A percentile compares a stretch with the other conserved stretches of the same genome.
phyloP scores from a whole-genome alignment of 2,797 vertebrate species.

The Notoglanidium macrostoma region DNA sequence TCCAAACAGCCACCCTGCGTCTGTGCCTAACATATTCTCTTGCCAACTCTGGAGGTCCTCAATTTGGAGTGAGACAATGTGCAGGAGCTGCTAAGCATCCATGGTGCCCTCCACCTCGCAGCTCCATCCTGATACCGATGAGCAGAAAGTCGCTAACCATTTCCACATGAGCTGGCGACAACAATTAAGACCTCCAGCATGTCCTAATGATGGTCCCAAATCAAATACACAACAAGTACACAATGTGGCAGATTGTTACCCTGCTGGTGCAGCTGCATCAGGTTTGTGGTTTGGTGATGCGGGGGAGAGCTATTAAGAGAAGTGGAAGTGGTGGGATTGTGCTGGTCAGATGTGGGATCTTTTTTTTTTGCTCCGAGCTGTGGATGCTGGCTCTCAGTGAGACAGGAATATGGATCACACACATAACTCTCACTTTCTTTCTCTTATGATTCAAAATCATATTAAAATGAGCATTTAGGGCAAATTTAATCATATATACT shows the following conservation, averaged over 20 bases:
- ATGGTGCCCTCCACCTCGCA: not conserved
- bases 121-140: constrained; percentile 27
- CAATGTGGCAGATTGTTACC: constrained; percentile 38
- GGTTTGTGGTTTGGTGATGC: constrained; percentile 25
- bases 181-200: constrained; percentile 40
- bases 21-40: not conserved
- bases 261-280: constrained; percentile 18
- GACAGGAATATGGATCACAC: not conserved
- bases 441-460: not conserved
- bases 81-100: not conserved
- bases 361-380: not conserved
- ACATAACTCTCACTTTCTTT: not conserved
- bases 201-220: constrained; percentile 28
- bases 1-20: not conserved
- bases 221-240: constrained; percentile 32
- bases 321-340: not conserved
- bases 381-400: not conserved
- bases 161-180: constrained; percentile 45
- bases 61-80: constrained; percentile 1
- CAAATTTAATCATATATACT: not conserved
- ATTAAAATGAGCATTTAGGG: not conserved
- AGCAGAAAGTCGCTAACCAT: constrained; percentile 36
- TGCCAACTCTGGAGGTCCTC: not conserved
- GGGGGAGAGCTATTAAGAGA: not conserved
- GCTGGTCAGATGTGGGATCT: constrained; percentile 1